Percentiles rank a stretch among this genome's conserved stretches.
Conservation (phyloP, 1,140 invertebrate genomes). For the Cyclargus thomasi region DNA sequence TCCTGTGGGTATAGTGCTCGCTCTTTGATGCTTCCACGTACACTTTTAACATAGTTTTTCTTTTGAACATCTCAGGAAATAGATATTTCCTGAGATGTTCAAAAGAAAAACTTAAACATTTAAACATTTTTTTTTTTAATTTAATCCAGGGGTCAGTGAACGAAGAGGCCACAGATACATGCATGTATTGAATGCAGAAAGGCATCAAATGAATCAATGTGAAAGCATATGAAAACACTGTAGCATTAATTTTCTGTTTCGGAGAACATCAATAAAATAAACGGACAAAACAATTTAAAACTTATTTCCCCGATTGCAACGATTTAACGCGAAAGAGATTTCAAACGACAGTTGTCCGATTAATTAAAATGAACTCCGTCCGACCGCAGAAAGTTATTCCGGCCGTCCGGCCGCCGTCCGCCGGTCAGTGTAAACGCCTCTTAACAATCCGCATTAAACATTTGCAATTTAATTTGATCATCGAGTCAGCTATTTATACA, state of each 20-base stretch:
- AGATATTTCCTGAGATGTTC: too few relatives aligned
- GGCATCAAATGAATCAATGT: too few relatives aligned
- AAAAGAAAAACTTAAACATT: too few relatives aligned
- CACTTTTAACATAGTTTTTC: background rate
- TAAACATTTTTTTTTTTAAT: too few relatives aligned
- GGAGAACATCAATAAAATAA: background rate
- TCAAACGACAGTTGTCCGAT: slow-evolving; percentile 10
- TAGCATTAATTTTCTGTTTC: background rate
- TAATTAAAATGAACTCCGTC: slow-evolving; percentile 9
- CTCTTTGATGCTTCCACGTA: background rate
- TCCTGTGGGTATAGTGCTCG: background rate
- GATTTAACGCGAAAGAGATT: slow-evolving; percentile 3
- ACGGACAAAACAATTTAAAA: background rate
- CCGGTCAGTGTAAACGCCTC: background rate
- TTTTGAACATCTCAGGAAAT: background rate
- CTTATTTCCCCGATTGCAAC: background rate
- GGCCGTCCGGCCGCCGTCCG: background rate
- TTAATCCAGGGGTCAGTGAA: too few relatives aligned
- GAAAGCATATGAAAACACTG: too few relatives aligned
- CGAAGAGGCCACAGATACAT: too few relatives aligned
- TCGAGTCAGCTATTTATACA: background rate
- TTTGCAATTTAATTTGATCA: slow-evolving; percentile 12
- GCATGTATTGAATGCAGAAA: too few relatives aligned
- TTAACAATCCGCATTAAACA: slow-evolving; percentile 1
- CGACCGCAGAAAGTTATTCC: slow-evolving; percentile 13